Evolutionary conservation across 2,888 invertebrate species (phyloP), one percentile per base, ranked within the genome.

Genomic region (Entomobrya proxima): DNA sequence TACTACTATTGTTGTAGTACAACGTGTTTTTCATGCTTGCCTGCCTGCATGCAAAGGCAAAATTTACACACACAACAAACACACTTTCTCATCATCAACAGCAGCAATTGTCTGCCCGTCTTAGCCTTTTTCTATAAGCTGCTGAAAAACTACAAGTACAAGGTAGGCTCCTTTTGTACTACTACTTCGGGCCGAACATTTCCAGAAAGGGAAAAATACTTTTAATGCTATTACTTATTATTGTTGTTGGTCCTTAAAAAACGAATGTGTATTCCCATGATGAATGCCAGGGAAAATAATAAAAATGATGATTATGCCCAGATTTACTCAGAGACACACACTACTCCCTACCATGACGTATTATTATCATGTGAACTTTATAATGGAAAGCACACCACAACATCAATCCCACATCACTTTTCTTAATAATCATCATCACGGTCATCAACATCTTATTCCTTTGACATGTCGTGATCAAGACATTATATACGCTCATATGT

Each of bases 401-500:
- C 50, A 21, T 2, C 74, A 74, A 35, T 18, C 50, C 74, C 50
- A 72, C 74, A 74, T 74, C 74, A 74, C 35, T 74, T 74, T 50
- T 7, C 21, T 52, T 35, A 74, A 74, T 64, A 30, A 64, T 40
- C 44, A 55, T 55, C 55, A n/a, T n/a, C n/a, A n/a, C n/a, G n/a
- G 27, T 44, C 69, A 44, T 69, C 15, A 6, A 18, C 69, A 40
- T 44, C 44, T n/a, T 21, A 50, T 50, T 50, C 50, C 32, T 52
- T 67, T 83, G 83, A 83, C 75, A 76, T 83, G 83, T 83, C 83
- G 83, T 83, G 83, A 83, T 83, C 83, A 83, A 83, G 83, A 83
- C 83, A 83, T 83, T 83, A 76, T 76, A 15, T 47, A 79, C 79
- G 47, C 79, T 58, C 37, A 58, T 27, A 69, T 6, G 30, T n/a